Percentiles rank a stretch among this genome's conserved stretches.
Evolutionary conservation across 2,888 invertebrate species (phyloP).

Genomic region (Drosophila macrospina): DNA sequence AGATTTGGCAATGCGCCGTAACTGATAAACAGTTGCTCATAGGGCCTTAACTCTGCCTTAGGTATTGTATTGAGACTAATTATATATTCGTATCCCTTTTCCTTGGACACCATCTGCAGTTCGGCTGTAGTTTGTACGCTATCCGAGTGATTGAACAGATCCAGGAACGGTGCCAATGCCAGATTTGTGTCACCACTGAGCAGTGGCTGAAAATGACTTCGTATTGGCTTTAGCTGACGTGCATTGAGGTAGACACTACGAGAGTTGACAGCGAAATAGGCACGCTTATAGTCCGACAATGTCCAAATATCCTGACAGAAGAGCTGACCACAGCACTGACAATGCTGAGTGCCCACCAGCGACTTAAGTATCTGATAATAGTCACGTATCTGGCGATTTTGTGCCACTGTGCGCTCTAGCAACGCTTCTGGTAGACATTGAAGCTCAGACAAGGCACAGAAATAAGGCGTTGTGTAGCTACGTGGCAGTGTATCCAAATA

Average conservation of each 20-base stretch:
- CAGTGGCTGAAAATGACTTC: constrained; percentile 79
- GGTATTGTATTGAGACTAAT: constrained; percentile 58
- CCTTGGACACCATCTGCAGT: constrained; percentile 52
- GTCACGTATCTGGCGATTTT: constrained; percentile 86
- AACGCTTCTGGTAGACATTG: constrained; percentile 87
- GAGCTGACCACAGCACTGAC: constrained; percentile 85
- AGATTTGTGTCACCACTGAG: constrained; percentile 88
- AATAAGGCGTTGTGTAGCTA: constrained; percentile 89
- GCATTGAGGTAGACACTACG: constrained; percentile 92
- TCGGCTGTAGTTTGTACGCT: constrained; percentile 87
- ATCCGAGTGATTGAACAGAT: constrained; percentile 94
- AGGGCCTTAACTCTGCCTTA: constrained; percentile 86
- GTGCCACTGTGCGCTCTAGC: constrained; percentile 86
- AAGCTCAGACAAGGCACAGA: constrained; percentile 87
- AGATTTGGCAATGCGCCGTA: constrained; percentile 94
- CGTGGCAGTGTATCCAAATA: constrained; percentile 90
- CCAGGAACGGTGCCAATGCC: constrained; percentile 94
- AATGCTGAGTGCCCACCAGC: constrained; percentile 47
- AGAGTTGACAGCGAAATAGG: constrained; percentile 94
- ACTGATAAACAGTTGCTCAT: constrained; percentile 93
- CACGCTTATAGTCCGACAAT: constrained; percentile 89
- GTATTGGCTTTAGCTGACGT: constrained; percentile 85
- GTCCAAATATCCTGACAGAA: constrained; percentile 86
- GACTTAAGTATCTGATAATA: constrained; percentile 64
- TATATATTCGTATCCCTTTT: constrained; percentile 58